These are phyloP conservation scores for Thalassophryne amazonica DNA, from an alignment of 2,797 vertebrate genomes.

Conservation along the genomic window DNA sequence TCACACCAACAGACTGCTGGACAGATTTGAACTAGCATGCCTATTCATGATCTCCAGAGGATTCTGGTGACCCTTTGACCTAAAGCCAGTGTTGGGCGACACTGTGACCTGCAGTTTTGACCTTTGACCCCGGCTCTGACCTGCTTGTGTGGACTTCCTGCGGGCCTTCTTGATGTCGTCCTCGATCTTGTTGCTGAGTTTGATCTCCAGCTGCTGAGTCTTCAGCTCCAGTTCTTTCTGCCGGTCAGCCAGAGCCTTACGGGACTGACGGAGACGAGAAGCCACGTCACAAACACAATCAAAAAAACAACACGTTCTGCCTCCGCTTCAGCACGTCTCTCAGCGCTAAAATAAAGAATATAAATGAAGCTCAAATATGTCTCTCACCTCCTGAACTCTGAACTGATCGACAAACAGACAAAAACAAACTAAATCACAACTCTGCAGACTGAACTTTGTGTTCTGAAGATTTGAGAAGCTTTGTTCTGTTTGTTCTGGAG, in stretches of 20 bases:
- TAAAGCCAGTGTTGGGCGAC: slow-evolving; percentile 16
- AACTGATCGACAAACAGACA: too few species aligned
- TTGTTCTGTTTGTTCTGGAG: background rate
- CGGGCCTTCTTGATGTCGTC: slow-evolving; percentile 98
- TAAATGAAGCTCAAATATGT: too few species aligned
- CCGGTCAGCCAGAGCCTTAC: slow-evolving; percentile 89
- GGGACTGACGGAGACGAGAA: slow-evolving; percentile 75
- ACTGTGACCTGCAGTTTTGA: background rate
- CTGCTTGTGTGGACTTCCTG: slow-evolving; percentile 96
- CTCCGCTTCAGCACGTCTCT: too few species aligned
- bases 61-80: background rate
- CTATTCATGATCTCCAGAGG: background rate
- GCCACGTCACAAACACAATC: background rate
- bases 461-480: too few species aligned
- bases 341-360: too few species aligned
- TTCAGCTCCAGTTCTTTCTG: slow-evolving; percentile 97
- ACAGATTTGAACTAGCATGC: too few species aligned
- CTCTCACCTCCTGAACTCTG: too few species aligned
- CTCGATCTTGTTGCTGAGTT: slow-evolving; percentile 94
- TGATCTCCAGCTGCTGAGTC: slow-evolving; percentile 95
- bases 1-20: too few species aligned
- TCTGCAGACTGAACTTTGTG: too few species aligned
- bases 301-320: too few species aligned
- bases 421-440: too few species aligned
- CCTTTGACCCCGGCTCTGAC: slow-evolving; percentile 74